Percentiles rank a stretch among this genome's conserved stretches.
Evolutionary conservation across 1,140 invertebrate genomes (phyloP).

Genomic region (Marisa cornuarietis): DNA sequence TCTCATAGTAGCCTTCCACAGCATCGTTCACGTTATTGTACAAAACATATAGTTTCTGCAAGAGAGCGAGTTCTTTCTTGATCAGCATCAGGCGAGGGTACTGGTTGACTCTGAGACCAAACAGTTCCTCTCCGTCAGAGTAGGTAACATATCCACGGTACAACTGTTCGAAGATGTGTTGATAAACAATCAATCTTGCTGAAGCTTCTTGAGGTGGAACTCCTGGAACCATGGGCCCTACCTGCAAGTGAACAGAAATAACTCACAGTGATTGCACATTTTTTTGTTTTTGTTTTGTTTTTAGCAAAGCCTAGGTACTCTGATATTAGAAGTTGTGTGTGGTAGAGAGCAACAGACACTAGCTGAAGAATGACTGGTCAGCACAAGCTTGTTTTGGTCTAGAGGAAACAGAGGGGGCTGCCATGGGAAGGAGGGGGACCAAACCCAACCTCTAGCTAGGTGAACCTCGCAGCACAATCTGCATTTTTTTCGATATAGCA

Average conservation of each 20-base stretch:
- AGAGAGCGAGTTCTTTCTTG: constrained; percentile 88
- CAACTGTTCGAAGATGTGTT: constrained; percentile 92
- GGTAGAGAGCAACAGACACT: too few species aligned
- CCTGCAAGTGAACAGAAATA: constrained; percentile 27
- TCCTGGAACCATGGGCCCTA: constrained; percentile 90
- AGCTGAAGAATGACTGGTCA: too few species aligned
- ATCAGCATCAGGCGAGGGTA: constrained; percentile 90
- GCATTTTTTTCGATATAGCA: too few species aligned
- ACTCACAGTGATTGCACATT: too few species aligned
- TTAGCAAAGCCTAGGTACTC: too few species aligned
- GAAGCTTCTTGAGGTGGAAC: constrained; percentile 90
- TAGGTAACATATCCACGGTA: constrained; percentile 91
- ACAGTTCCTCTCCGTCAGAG: constrained; percentile 90
- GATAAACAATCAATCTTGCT: constrained; percentile 70
- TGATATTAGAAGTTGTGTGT: too few species aligned
- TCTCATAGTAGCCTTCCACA: constrained; percentile 95
- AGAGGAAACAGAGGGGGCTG: too few species aligned
- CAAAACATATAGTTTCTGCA: constrained; percentile 93
- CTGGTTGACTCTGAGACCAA: constrained; percentile 88
- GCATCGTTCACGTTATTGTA: constrained; percentile 95
- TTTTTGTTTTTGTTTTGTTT: too few species aligned
- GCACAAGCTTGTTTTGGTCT: too few species aligned
- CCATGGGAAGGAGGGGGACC: too few species aligned
- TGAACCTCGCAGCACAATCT: too few species aligned
- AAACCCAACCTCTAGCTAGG: too few species aligned